Percentiles rank a stretch among this genome's conserved stretches.
Evolutionary conservation across 2,888 invertebrate genomes (phyloP).

Genomic region (Lucinisca nassula): DNA sequence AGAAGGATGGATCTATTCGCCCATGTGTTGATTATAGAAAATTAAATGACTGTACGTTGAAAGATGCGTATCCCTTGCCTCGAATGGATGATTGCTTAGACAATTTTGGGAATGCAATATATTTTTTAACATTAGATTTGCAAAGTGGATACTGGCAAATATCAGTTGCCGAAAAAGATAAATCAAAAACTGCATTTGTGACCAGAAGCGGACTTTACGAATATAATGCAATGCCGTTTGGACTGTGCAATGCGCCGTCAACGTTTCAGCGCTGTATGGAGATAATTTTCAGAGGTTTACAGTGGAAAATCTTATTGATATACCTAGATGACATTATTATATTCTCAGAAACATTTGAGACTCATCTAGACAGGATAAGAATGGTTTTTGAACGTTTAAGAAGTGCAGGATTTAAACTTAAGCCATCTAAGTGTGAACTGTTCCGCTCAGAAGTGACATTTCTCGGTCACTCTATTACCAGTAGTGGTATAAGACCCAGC

Average conservation of each 20-base stretch:
- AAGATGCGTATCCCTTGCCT: too few species aligned
- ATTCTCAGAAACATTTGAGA: conserved; percentile 45
- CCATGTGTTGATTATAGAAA: too few species aligned
- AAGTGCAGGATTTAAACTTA: conserved; percentile 49
- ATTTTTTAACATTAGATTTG: conserved; percentile 48
- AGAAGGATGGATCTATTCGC: too few species aligned
- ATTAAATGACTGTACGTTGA: too few species aligned
- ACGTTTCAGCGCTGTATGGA: conserved; percentile 43
- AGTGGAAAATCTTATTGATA: conserved; percentile 63
- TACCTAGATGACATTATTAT: conserved; percentile 72
- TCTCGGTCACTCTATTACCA: conserved; percentile 52
- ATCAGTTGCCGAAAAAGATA: conserved; percentile 43
- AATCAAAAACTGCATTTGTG: conserved; percentile 47
- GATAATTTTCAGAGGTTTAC: conserved; percentile 25
- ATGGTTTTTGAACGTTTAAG: conserved; percentile 52
- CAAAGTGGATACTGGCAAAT: conserved; percentile 46
- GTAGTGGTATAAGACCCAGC: conserved; percentile 44
- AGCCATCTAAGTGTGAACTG: conserved; percentile 62
- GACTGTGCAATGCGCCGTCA: too few species aligned
- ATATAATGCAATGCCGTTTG: conserved; percentile 45
- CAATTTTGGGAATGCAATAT: conserved; percentile 9
- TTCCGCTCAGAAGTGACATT: conserved; percentile 34
- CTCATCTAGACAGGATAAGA: conserved; percentile 49
- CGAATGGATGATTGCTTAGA: too few species aligned
- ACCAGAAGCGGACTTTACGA: conserved; percentile 48